These are phyloP conservation scores for Amiota minor DNA, from an alignment of 2,888 invertebrate genomes.

Conservation along the genomic window DNA sequence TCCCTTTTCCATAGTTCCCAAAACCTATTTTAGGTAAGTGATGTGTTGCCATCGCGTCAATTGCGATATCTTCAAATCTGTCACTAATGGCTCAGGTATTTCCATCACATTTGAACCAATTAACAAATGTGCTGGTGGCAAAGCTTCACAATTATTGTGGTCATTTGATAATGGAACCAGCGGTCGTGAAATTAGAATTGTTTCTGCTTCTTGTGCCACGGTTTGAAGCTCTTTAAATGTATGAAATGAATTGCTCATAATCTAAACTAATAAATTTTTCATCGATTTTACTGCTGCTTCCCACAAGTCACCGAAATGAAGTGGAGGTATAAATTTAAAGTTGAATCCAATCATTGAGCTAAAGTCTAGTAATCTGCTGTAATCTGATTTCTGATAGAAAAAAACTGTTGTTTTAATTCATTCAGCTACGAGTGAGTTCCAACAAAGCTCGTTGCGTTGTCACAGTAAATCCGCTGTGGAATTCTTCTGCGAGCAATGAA, in stretches of 20 bases:
- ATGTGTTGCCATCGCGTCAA: neutral
- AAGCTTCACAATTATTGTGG: neutral
- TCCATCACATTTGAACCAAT: neutral
- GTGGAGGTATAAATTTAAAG: neutral
- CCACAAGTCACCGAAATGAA: neutral
- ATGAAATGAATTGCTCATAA: neutral
- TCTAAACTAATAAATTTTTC: neutral
- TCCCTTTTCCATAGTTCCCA: too few species aligned
- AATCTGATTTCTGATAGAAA: too few species aligned
- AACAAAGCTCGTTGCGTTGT: neutral
- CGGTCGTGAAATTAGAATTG: neutral
- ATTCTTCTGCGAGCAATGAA: neutral
- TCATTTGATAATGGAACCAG: neutral
- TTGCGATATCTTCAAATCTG: neutral
- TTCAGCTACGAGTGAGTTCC: neutral
- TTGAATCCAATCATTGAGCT: neutral
- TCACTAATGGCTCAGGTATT: neutral
- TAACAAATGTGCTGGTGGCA: neutral
- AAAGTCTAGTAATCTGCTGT: neutral
- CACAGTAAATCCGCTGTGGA: neutral
- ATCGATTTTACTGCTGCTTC: neutral
- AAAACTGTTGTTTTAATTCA: neutral
- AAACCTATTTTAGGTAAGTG: neutral
- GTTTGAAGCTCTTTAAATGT: neutral
- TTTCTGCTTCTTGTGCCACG: neutral